phyloP scores from a whole-genome alignment of 2,113 vertebrate genomes.

The Acrocephalus kingi region DNA sequence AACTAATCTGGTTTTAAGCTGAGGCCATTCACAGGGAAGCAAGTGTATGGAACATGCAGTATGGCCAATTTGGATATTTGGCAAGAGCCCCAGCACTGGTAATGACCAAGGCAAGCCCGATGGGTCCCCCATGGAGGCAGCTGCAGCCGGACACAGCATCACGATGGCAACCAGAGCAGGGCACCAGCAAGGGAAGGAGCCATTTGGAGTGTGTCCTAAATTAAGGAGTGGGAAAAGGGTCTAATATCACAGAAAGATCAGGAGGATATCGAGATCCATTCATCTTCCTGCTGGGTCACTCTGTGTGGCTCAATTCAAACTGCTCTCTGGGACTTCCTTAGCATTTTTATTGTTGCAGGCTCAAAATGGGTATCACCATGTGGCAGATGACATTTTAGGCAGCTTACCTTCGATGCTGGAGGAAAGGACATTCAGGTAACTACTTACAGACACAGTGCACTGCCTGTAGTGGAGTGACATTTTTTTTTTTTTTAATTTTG shows the following conservation, averaged over 20 bases:
- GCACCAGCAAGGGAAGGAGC: not conserved
- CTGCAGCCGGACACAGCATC: not conserved
- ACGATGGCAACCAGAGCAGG: conserved; percentile 23
- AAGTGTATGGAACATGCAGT: not conserved
- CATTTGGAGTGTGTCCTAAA: conserved; percentile 8
- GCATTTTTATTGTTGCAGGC: conserved; percentile 55
- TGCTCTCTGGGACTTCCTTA: conserved; percentile 39
- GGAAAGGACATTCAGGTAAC: conserved; percentile 15
- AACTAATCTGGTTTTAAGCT: not conserved
- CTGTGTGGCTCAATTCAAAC: conserved; percentile 34
- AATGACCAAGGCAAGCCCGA: not conserved
- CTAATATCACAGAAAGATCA: conserved; percentile 22
- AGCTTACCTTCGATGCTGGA: not conserved
- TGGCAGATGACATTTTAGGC: conserved; percentile 47
- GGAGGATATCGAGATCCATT: conserved; percentile 40
- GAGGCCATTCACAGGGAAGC: not conserved
- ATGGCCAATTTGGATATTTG: not conserved
- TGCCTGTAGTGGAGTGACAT: not conserved
- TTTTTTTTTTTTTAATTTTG: not conserved
- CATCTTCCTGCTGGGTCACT: conserved; percentile 48
- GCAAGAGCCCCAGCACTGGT: not conserved
- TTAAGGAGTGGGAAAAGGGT: not conserved
- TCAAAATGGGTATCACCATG: conserved; percentile 52
- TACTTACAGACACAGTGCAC: not conserved
- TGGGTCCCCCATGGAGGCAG: not conserved